Evolutionary conservation across 2,113 vertebrate species (phyloP), one percentile per base, ranked within the genome.

Genomic region (Phyllostomus discolor): DNA sequence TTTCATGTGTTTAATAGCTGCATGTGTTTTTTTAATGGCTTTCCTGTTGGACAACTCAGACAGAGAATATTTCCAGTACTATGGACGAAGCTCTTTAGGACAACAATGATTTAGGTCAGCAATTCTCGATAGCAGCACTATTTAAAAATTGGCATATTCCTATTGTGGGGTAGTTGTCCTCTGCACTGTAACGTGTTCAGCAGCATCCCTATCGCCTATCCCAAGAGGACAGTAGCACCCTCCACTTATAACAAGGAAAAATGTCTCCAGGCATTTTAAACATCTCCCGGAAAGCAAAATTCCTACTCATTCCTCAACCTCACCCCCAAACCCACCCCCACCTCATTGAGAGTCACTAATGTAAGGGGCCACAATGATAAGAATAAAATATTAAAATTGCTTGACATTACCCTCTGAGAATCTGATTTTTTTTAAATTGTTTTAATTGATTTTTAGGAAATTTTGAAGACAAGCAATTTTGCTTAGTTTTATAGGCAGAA

Each of bases 391-490:
- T 48, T 86, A 62, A 86, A 76, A 94, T 72, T 78, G 38, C 33
- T 94, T 92, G n/a, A 72, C 4, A 69, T 8, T 11, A 62, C 52
- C 12, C 15, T 94, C 24, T 76, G 64, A 78, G 41, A 84, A 89
- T 43, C 43, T 76, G 48, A 76, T 62, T 57, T 41, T 24, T 26
- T 38, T 11, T 59, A 16, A 11, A 81, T 52, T 59, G 70, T 43
- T 87, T n/a, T 59, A 78, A 66, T 81, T 78, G 67, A 35, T 79
- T 92, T 83, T 94, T 46, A 95, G 43, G 59, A 50, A 14, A 70
- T 64, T 91, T 90, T 78, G 57, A 86, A 82, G n/a, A 72, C 28
- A 62, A 62, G 15, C 48, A 72, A 24, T 28, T 69, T 78, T 89
- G 5, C 10, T 93, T 70, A 62, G 16, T 90, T 80, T 82, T 82